Percentiles rank a stretch among this genome's conserved stretches.
phyloP scores from a whole-genome alignment of 2,888 invertebrate genomes.

The Agonum fuliginosum region DNA sequence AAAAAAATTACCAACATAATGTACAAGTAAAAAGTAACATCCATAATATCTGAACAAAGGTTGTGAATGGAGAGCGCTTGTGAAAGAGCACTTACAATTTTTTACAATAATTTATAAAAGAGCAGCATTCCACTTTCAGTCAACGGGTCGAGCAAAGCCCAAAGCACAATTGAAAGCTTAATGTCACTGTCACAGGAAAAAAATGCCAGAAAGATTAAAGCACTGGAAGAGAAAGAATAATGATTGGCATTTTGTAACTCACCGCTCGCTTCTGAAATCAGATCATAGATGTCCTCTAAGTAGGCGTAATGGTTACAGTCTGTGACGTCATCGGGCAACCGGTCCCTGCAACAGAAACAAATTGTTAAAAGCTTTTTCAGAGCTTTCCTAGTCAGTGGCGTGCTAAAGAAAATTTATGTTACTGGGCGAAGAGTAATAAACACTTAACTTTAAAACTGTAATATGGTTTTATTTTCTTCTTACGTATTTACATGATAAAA shows the following conservation, averaged over 20 bases:
- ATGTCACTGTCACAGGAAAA: background rate
- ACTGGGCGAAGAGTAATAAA: too few species aligned
- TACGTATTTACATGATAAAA: too few species aligned
- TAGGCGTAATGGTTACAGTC: conserved; percentile 82
- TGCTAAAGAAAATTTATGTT: background rate
- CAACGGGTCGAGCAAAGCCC: too few species aligned
- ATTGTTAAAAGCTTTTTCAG: conserved; percentile 48
- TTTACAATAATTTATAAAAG: conserved; percentile 17
- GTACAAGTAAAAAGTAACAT: too few species aligned
- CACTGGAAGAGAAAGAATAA: background rate
- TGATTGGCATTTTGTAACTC: conserved; percentile 67
- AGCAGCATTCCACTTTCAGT: too few species aligned
- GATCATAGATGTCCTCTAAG: conserved; percentile 84
- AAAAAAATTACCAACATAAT: too few species aligned
- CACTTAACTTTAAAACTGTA: too few species aligned
- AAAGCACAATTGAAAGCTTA: conserved; percentile 11
- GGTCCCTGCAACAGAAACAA: conserved; percentile 75
- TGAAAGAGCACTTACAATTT: conserved; percentile 5
- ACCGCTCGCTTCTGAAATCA: conserved; percentile 80
- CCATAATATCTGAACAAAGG: background rate
- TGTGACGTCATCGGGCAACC: conserved; percentile 79
- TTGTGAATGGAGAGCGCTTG: conserved; percentile 3
- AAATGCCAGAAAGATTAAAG: background rate
- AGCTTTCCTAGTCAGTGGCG: background rate
- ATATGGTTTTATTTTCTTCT: too few species aligned